phyloP scores from a whole-genome alignment of 2,113 vertebrate genomes.

The Prochilodus magdalenae region DNA sequence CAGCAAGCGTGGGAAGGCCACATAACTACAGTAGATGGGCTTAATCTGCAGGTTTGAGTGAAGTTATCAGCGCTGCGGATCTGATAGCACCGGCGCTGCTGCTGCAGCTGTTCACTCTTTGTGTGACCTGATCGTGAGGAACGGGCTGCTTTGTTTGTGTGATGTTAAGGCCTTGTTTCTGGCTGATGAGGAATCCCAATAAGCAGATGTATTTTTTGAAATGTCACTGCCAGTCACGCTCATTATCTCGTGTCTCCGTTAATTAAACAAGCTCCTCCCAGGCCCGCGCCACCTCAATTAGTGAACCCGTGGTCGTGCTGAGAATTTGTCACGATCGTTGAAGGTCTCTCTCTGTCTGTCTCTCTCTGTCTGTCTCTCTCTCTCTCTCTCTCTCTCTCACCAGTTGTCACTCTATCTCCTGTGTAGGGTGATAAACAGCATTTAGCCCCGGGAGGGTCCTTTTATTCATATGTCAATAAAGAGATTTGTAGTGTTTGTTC shows the following conservation, averaged over 20 bases:
- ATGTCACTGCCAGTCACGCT: slow-evolving; percentile 56
- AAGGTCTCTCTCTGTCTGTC: slow-evolving; percentile 24
- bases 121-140: slow-evolving; percentile 45
- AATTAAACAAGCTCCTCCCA: slow-evolving; percentile 60
- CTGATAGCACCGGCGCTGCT: slow-evolving; percentile 32
- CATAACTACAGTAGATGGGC: neutral
- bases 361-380: slow-evolving; percentile 51
- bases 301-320: slow-evolving; percentile 52
- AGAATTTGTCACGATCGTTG: slow-evolving; percentile 46
- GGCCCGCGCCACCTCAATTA: slow-evolving; percentile 60
- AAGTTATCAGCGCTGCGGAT: slow-evolving; percentile 44
- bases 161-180: slow-evolving; percentile 34
- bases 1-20: slow-evolving; percentile 23
- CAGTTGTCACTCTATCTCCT: slow-evolving; percentile 52
- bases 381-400: slow-evolving; percentile 10
- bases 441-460: slow-evolving; percentile 29
- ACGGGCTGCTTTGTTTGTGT: slow-evolving; percentile 48
- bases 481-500: slow-evolving; percentile 31
- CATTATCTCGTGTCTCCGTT: slow-evolving; percentile 57
- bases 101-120: slow-evolving; percentile 26
- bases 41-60: slow-evolving; percentile 17
- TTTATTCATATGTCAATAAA: slow-evolving; percentile 34
- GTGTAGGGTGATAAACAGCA: slow-evolving; percentile 46
- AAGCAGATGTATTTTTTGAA: slow-evolving; percentile 56
- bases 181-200: slow-evolving; percentile 50